Conservation (phyloP, 1,140 invertebrate genomes). For the Caenorhabditis tropicalis region DNA sequence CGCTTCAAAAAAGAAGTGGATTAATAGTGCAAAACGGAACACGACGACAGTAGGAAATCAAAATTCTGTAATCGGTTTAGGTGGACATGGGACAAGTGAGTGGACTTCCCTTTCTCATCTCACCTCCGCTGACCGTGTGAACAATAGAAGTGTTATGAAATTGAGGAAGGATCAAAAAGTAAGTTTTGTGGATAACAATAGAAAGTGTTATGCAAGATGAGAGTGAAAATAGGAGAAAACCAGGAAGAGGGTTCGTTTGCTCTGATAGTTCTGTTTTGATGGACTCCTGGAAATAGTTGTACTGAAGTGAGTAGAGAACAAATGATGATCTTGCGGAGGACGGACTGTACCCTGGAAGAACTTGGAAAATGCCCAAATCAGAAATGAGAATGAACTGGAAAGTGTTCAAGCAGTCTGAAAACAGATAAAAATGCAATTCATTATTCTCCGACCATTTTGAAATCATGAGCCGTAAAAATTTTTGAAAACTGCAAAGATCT, state of each 20-base stretch:
- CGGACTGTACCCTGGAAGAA: not conserved
- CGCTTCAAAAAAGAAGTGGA: not conserved
- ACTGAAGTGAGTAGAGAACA: not conserved
- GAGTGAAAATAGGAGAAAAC: conserved; percentile 5
- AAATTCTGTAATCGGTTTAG: conserved; percentile 33
- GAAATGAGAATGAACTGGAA: not conserved
- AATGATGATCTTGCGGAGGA: not conserved
- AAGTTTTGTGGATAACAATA: not conserved
- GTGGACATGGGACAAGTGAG: not conserved
- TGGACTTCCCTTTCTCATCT: not conserved
- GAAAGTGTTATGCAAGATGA: conserved; percentile 29
- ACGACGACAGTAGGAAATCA: conserved; percentile 5
- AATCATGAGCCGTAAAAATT: no score
- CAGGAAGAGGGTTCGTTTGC: not conserved
- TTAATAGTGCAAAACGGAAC: conserved; percentile 38
- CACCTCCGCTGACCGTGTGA: not conserved
- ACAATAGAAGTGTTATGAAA: not conserved
- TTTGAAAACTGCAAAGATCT: no score
- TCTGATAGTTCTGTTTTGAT: not conserved
- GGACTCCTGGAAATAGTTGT: not conserved
- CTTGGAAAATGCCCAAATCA: not conserved
- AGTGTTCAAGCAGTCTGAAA: no score
- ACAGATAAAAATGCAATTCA: no score
- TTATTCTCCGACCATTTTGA: no score
- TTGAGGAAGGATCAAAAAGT: not conserved